Conservation (phyloP, 1,140 invertebrate genomes). For the Vanessa atalanta region DNA sequence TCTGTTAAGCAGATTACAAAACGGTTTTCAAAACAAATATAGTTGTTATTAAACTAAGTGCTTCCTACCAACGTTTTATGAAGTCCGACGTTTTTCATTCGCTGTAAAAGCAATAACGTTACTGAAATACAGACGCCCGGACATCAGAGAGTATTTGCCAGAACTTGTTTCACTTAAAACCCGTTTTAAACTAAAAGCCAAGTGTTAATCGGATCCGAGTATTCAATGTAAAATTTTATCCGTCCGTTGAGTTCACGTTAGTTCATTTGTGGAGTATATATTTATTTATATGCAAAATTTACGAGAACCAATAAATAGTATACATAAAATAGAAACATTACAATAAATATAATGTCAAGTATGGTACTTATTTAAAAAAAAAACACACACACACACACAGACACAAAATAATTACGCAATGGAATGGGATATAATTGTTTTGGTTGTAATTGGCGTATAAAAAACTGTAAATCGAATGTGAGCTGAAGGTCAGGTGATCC, state of each 20-base stretch:
- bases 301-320: neutral
- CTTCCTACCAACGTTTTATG: slow-evolving; percentile 34
- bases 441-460: no score
- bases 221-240: slow-evolving; percentile 28
- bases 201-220: slow-evolving; percentile 33
- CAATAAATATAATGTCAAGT: no score
- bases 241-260: neutral
- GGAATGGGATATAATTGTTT: no score
- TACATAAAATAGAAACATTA: neutral
- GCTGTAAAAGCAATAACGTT: slow-evolving; percentile 37
- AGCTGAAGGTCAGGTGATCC: no score
- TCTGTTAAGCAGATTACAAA: slow-evolving; percentile 1
- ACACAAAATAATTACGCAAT: no score
- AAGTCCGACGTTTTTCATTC: slow-evolving; percentile 37
- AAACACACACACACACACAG: no score
- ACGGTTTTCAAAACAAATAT: slow-evolving; percentile 4
- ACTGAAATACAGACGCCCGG: slow-evolving; percentile 33
- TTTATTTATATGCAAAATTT: neutral
- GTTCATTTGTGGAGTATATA: neutral
- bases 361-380: no score
- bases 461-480: no score
- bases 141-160: slow-evolving; percentile 31
- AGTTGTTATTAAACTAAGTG: slow-evolving; percentile 31
- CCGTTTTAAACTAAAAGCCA: slow-evolving; percentile 35
- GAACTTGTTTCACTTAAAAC: slow-evolving; percentile 35